Percentiles rank a stretch among this genome's conserved stretches.
These are phyloP conservation scores for Carcina quercana DNA, from an alignment of 2,888 invertebrate species.

Conservation along the genomic window DNA sequence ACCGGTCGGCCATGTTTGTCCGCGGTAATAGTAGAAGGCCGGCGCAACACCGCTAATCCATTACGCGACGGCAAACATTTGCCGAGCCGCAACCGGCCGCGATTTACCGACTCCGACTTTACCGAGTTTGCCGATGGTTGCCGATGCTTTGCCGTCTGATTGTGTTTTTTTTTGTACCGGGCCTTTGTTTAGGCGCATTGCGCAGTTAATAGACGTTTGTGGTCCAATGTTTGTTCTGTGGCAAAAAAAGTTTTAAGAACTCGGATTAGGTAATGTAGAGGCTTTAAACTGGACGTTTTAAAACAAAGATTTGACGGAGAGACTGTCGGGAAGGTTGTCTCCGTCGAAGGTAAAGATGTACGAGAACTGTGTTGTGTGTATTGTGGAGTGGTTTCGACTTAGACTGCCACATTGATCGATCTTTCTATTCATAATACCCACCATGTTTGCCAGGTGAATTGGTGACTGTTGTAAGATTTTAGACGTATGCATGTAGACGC, in stretches of 20 bases:
- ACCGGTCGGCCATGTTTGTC: constrained; percentile 6
- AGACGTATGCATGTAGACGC: too few species aligned
- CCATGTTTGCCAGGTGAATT: too few species aligned
- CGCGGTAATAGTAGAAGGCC: constrained; percentile 26
- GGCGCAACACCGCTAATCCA: constrained; percentile 52
- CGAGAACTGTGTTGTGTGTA: too few species aligned
- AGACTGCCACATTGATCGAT: too few species aligned
- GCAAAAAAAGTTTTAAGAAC: not conserved
- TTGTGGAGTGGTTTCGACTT: too few species aligned
- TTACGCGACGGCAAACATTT: constrained; percentile 31
- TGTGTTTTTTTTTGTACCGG: not conserved
- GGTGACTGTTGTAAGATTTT: too few species aligned
- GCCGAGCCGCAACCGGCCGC: constrained; percentile 2
- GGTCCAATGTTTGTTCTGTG: not conserved
- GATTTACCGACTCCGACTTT: not conserved
- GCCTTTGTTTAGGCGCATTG: not conserved
- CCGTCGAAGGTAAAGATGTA: too few species aligned
- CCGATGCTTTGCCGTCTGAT: not conserved
- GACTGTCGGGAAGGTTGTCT: too few species aligned
- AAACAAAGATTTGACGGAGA: too few species aligned
- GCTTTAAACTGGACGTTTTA: too few species aligned
- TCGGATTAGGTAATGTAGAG: too few species aligned
- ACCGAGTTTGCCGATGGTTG: not conserved
- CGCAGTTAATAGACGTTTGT: constrained; percentile 1
- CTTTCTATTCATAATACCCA: too few species aligned